Percentiles rank a stretch among this genome's conserved stretches.
These are phyloP conservation scores for Thryonomys swinderianus DNA, from an alignment of 2,113 vertebrate species.

Conservation along the genomic window DNA sequence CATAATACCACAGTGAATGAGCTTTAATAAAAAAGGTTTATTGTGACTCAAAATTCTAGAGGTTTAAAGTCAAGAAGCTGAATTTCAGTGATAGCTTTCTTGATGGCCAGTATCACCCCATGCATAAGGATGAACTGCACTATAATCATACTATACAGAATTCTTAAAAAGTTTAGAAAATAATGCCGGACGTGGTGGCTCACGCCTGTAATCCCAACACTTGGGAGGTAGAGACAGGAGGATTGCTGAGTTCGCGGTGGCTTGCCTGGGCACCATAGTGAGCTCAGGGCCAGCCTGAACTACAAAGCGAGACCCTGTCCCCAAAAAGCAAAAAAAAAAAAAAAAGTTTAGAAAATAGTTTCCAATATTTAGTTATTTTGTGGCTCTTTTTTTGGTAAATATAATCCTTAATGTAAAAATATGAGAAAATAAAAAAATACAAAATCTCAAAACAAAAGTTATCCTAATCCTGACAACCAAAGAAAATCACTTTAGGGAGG, in stretches of 20 bases:
- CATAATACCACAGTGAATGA: background rate
- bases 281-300: no score
- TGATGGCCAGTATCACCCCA: background rate
- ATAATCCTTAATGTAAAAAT: background rate
- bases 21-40: background rate
- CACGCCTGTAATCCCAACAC: no score
- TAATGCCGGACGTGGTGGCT: no score
- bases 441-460: background rate
- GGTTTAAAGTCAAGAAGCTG: background rate
- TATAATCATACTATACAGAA: background rate
- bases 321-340: no score
- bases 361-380: slow-evolving; percentile 31
- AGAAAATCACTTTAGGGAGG: background rate
- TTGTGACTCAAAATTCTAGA: background rate
- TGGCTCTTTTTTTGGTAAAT: slow-evolving; percentile 7
- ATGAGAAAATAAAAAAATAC: background rate
- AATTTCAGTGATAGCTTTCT: background rate
- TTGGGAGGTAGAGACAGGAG: no score
- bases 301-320: no score
- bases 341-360: slow-evolving; percentile 3
- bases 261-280: no score
- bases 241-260: no score
- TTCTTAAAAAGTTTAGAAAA: slow-evolving; percentile 7
- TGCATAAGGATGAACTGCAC: background rate
- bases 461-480: slow-evolving; percentile 24